Evolutionary conservation across 2,113 vertebrate genomes (phyloP), one percentile per base, ranked within the genome.

Genomic region (Scopus umbretta): DNA sequence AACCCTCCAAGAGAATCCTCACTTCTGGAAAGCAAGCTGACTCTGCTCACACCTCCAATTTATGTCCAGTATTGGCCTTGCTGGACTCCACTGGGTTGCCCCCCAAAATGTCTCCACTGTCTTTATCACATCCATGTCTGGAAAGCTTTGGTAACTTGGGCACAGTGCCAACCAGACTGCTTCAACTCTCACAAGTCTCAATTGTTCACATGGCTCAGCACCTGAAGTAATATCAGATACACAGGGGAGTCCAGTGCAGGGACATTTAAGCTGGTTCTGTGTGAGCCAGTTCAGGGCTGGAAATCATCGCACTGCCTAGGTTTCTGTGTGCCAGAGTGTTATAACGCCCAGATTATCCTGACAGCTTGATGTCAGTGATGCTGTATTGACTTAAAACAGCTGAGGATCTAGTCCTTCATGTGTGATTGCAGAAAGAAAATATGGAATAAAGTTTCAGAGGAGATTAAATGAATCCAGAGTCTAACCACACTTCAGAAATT

Each of bases 361-460:
- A 53, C 42, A 56, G 50, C 49, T 94, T 94, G 53, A 73, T 90
- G 75, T 65, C 79, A 92, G 36, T 90, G 62, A 53, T 68, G 49
- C 56, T 94, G 29, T 30, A 81, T 13, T 93, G 85, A 90, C 74
- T 92, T 90, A 53, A 88, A 95, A 11, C 58, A 94, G 29, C 86
- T 72, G 56, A 73, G 19, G 70, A 75, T 52, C 66, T 80, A 78
- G 47, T 87, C 63, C 78, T 75, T 72, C 49, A 21, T 86, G 53
- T 88, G 49, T 6, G 13, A 61, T 20, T 83, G 58, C 34, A 82
- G 40, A 86, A 82, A 75, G 61, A 87, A 96, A 92, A 87, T 16
- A 82, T 47, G 66, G 70, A 87, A 74, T 78, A 40, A 88, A 79
- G 26, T 71, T 96, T 86, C 82, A 80, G 75, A 92, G 55, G 59